Percentiles rank a stretch among this genome's conserved stretches.
Evolutionary conservation across 2,888 invertebrate species (phyloP).

Genomic region (Cylloceria caligata): DNA sequence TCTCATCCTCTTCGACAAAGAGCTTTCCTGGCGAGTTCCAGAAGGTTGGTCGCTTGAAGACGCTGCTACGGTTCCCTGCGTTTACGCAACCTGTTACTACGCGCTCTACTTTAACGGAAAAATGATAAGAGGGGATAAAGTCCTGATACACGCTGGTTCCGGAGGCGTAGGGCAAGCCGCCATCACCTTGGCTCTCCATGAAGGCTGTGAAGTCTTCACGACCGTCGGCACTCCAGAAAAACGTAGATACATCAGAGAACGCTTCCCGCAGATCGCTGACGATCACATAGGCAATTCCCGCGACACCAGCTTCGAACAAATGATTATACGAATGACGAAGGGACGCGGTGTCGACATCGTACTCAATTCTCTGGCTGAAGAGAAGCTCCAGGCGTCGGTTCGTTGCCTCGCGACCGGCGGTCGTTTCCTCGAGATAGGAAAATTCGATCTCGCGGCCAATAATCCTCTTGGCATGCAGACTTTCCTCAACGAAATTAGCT

Average conservation of each 20-base stretch:
- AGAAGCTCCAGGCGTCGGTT: constrained; percentile 92
- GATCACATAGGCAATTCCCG: constrained; percentile 94
- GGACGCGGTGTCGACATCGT: constrained; percentile 96
- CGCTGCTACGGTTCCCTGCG: constrained; percentile 89
- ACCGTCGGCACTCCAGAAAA: constrained; percentile 87
- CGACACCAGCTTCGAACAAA: constrained; percentile 93
- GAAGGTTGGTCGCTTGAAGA: constrained; percentile 87
- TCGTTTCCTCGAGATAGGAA: constrained; percentile 94
- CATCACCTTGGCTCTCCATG: constrained; percentile 87
- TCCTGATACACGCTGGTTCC: constrained; percentile 84
- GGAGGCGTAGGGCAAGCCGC: constrained; percentile 90
- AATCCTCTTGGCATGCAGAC: constrained; percentile 88
- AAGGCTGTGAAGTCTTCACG: constrained; percentile 87
- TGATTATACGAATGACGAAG: constrained; percentile 92
- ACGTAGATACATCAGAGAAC: constrained; percentile 85
- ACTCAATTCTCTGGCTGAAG: constrained; percentile 96
- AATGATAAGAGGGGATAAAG: constrained; percentile 84
- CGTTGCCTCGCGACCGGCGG: constrained; percentile 88
- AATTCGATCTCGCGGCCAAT: constrained; percentile 91
- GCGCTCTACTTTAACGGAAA: constrained; percentile 87
- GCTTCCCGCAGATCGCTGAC: constrained; percentile 87
- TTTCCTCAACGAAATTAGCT: constrained; percentile 90
- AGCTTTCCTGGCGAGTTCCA: constrained; percentile 86
- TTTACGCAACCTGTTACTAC: constrained; percentile 87
- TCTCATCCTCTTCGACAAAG: constrained; percentile 85